These are phyloP conservation scores for Dryocosmus kuriphilus DNA, from an alignment of 2,888 invertebrate genomes.

Conservation along the genomic window DNA sequence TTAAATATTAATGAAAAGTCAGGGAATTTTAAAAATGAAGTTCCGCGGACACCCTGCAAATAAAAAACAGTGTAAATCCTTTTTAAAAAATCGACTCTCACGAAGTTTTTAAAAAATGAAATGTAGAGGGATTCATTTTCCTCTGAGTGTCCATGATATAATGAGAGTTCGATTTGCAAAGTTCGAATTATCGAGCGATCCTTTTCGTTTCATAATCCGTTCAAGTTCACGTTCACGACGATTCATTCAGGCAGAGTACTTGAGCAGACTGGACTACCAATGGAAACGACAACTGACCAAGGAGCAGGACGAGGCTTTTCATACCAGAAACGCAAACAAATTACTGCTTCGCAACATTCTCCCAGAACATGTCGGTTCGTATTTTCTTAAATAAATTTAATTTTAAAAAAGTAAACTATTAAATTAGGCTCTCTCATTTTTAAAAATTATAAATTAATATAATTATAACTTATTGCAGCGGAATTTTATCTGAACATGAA, in stretches of 20 bases:
- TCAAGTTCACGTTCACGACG: conserved; percentile 54
- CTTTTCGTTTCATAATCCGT: conserved; percentile 50
- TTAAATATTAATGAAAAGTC: too few species aligned
- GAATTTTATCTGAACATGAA: conserved; percentile 87
- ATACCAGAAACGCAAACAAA: conserved; percentile 92
- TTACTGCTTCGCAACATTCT: conserved; percentile 94
- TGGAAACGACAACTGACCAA: conserved; percentile 88
- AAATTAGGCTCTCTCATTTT: rapidly evolving
- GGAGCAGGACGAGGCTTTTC: conserved; percentile 91
- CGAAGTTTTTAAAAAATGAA: too few species aligned
- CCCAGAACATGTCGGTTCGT: conserved; percentile 92
- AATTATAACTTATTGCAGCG: conserved; percentile 79
- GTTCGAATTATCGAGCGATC: conserved; percentile 46
- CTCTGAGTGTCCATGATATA: conserved; percentile 19
- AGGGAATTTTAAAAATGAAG: too few species aligned
- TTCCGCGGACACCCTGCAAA: too few species aligned
- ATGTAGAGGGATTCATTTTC: neutral
- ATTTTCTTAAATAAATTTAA: conserved; percentile 40
- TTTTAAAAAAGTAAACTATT: neutral
- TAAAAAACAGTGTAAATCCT: too few species aligned
- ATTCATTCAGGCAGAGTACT: conserved; percentile 85
- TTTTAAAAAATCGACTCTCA: too few species aligned
- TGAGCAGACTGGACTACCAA: conserved; percentile 90
- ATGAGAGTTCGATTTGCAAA: conserved; percentile 30
- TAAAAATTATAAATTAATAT: conserved; percentile 3